A percentile compares a stretch with the other conserved stretches of the same genome.
Conservation (phyloP, 2,888 invertebrate species). For the Dysmachus trigonus region DNA sequence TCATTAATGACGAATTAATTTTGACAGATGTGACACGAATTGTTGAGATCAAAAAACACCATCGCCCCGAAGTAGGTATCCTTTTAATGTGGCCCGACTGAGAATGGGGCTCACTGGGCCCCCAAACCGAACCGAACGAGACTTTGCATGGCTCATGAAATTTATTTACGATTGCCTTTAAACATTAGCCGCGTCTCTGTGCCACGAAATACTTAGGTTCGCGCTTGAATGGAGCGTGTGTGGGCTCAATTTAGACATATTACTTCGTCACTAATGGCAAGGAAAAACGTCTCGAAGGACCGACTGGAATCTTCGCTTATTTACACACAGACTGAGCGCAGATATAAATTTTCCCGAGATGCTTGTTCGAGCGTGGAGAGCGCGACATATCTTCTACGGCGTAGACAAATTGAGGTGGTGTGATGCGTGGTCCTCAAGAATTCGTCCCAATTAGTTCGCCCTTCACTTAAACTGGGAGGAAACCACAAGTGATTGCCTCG, state of each 20-base stretch:
- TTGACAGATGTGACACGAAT: conserved; percentile 43
- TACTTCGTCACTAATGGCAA: background rate
- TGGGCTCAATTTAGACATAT: conserved; percentile 29
- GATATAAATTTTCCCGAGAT: conserved; percentile 22
- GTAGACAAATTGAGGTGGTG: conserved; percentile 17
- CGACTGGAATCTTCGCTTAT: background rate
- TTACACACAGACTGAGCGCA: background rate
- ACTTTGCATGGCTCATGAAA: conserved; percentile 40
- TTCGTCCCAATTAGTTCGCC: conserved; percentile 38
- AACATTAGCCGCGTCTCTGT: background rate
- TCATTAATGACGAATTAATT: conserved; percentile 45
- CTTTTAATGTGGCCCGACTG: background rate
- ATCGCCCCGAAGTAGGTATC: background rate
- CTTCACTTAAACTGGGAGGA: background rate
- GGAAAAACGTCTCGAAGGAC: background rate
- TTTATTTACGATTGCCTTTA: conserved; percentile 40
- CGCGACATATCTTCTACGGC: background rate
- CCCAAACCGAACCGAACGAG: background rate
- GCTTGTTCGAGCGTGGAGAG: background rate
- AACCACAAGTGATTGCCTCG: background rate
- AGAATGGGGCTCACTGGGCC: background rate
- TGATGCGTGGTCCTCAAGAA: conserved; percentile 27
- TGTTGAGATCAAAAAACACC: conserved; percentile 17
- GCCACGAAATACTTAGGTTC: background rate
- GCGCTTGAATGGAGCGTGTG: conserved; percentile 9